Base-by-base conservation (phyloP, 2,797 vertebrate species). In the Morus bassanus region DNA sequence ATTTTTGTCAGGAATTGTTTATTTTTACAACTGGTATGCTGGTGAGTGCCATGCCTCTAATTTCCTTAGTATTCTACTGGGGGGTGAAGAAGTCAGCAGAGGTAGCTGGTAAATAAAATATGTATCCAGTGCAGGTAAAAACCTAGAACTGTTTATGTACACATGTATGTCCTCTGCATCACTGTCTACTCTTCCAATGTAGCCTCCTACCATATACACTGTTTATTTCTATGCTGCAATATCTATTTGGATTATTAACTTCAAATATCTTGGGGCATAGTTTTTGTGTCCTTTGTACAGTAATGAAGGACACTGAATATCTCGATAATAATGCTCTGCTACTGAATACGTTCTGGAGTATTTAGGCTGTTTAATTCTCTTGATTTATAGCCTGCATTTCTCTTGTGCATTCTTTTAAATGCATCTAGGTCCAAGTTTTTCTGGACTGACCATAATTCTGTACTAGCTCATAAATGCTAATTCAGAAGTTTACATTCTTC, bases 341-440 rank as follows among this genome's bases (percentile, higher is more conserved):
- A 28, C 56, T 59, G 37, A 63, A 25, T 43, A 72, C 14, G 24
- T 51, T 89, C 54, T 30, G 75, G 83, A 51, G 65, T 51, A 85
- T 80, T 84, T 87, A 83, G 56, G 19, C 63, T 85, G 61, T 50
- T 83, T 91, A 88, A 94, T 72, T 59, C 27, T 91, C 68, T 89
- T 93, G 35, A 64, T 94, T 92, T 88, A 89, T 30, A 94, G 30
- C 19, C 78, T 54, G n/a, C 33, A 33, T 79, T 95, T 94, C 30
- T 93, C 92, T 69, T 56, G 51, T 30, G 35, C 9, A 70, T 80
- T 83, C 43, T 82, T 89, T 87, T 61, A 95, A 70, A 72, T 39
- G 23, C 30, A 31, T 33, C 41, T 86, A 48, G 35, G 77, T 13
- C 39, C 60, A 77, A 73, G 70, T 91, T 78, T 88, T 91, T 81